Base-by-base conservation (phyloP, 37 sponge, comb jelly and placozoan species). In the Bolinopsis microptera region DNA sequence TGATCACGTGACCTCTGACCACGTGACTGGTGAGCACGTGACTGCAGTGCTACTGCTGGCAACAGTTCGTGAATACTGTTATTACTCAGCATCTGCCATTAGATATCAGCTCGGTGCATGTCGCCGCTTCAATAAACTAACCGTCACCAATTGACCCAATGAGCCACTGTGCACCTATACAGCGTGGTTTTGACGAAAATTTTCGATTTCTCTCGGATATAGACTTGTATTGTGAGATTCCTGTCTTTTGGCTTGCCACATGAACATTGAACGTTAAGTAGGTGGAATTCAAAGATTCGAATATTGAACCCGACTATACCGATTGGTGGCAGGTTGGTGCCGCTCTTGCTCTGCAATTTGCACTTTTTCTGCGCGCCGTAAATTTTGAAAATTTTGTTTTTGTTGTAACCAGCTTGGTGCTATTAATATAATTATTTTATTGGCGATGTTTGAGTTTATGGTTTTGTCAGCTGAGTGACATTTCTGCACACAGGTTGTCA, bases 401-500 rank as follows among this genome's bases (percentile, higher is more conserved):
- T 72, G 31, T 72, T 24, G 5, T 21, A n/a, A 48, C 13, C 5
- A 48, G 61, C n/a, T n/a, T n/a, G n/a, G n/a, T n/a, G n/a, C n/a
- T n/a, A n/a, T n/a, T n/a, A n/a, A n/a, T n/a, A n/a, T n/a, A n/a
- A n/a, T n/a, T n/a, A n/a, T n/a, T n/a, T n/a, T n/a, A n/a, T n/a
- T n/a, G n/a, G n/a, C n/a, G n/a, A n/a, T n/a, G n/a, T n/a, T 48
- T 48, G 61, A 48, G 61, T 48, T 48, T 18, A 48, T 48, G 61
- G 13, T 48, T 48, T n/a, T n/a, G n/a, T n/a, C n/a, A n/a, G n/a
- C 61, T 48, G 61, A 48, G n/a, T n/a, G 61, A 48, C 61, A 5
- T 48, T 18, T 48, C 61, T 48, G n/a, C n/a, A n/a, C 61, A 13
- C 90, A 86, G 90, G 90, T 86, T 22, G 39, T 86, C 90, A 86